A percentile compares a stretch with the other conserved stretches of the same genome.
Conservation (phyloP, 2,113 vertebrate species). For the Microtus oregoni region DNA sequence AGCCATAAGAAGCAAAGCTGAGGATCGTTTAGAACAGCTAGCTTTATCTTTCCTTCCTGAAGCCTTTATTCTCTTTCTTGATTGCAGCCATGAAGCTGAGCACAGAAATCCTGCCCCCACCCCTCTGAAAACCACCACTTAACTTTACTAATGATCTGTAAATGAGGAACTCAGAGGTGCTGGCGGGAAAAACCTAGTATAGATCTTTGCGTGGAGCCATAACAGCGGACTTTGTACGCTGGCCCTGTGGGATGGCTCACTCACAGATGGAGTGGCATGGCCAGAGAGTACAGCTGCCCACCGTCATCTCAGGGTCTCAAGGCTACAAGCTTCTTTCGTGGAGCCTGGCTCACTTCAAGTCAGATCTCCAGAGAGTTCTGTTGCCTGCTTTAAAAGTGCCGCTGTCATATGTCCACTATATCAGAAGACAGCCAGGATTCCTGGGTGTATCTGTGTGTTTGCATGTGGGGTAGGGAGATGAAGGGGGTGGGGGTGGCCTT, state of each 20-base stretch:
- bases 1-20: not conserved
- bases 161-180: not conserved
- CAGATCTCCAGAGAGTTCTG: not conserved
- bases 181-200: too few species aligned
- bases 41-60: not conserved
- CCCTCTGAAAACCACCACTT: not conserved
- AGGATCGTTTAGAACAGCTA: not conserved
- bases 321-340: rapidly evolving
- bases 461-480: not conserved
- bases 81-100: not conserved
- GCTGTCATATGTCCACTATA: not conserved
- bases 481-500: rapidly evolving
- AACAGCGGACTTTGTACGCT: not conserved
- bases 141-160: not conserved
- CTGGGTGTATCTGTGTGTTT: not conserved
- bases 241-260: not conserved
- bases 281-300: not conserved
- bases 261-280: not conserved
- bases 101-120: not conserved
- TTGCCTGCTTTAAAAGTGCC: not conserved
- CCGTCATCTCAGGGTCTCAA: not conserved
- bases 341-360: not conserved
- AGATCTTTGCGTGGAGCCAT: not conserved
- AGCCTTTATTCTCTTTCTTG: not conserved
- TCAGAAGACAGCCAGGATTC: not conserved